Evolutionary conservation across 2,888 invertebrate genomes (phyloP).

Genomic region (Megastigmus dorsalis): DNA sequence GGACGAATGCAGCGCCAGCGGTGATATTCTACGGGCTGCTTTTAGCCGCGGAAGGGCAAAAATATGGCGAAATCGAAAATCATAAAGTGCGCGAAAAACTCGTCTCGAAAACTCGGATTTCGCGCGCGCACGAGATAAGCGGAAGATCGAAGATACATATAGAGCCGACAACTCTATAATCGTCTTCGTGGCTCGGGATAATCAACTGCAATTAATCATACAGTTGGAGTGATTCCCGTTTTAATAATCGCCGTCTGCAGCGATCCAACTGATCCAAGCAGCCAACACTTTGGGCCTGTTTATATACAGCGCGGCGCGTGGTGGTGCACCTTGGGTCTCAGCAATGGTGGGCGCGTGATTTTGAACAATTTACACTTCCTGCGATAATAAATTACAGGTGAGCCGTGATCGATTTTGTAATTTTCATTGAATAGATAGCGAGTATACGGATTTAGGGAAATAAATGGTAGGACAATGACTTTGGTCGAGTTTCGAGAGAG

Average conservation of each 20-base stretch:
- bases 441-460: slow-evolving; percentile 55
- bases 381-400: too few species aligned
- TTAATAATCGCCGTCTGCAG: neutral
- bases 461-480: neutral
- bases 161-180: neutral
- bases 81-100: slow-evolving; percentile 67
- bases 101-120: neutral
- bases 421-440: too few species aligned
- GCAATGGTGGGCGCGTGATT: slow-evolving; percentile 77
- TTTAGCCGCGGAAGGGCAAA: slow-evolving; percentile 66
- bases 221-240: neutral
- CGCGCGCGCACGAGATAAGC: neutral
- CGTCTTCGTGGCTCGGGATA: neutral
- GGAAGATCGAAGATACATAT: too few species aligned
- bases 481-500: slow-evolving; percentile 49
- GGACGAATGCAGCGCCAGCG: slow-evolving; percentile 60
- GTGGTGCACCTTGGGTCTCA: slow-evolving; percentile 72
- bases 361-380: slow-evolving; percentile 76
- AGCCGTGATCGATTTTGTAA: too few species aligned
- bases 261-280: neutral
- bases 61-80: slow-evolving; percentile 70
- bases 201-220: neutral
- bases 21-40: slow-evolving; percentile 60
- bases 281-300: slow-evolving; percentile 63
- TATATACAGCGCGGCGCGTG: slow-evolving; percentile 66